Conservation (phyloP, 2,113 vertebrate genomes). For the Microcebus jonahi region DNA sequence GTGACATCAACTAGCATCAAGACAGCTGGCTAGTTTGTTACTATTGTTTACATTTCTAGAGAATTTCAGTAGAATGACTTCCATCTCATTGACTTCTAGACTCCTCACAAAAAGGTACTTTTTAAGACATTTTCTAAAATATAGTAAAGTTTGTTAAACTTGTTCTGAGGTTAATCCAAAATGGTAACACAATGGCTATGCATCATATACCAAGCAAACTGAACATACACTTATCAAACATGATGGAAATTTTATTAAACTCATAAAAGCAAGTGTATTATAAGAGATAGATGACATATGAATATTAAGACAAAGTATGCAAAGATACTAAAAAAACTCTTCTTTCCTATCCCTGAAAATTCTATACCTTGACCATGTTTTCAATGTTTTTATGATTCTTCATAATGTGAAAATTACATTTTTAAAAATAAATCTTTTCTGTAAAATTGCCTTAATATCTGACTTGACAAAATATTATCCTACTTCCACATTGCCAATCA, state of each 20-base stretch:
- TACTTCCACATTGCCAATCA: not conserved
- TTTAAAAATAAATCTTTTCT: not conserved
- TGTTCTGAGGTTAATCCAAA: not conserved
- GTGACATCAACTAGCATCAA: not conserved
- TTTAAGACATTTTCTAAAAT: slow-evolving; percentile 2
- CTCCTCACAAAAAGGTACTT: not conserved
- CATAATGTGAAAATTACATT: not conserved
- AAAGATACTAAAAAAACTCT: not conserved
- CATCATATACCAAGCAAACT: not conserved
- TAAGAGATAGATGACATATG: not conserved
- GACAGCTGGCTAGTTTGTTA: not conserved
- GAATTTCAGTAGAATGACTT: not conserved
- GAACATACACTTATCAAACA: not conserved
- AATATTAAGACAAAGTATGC: not conserved
- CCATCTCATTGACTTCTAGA: not conserved
- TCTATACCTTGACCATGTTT: not conserved
- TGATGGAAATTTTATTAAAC: not conserved
- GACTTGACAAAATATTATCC: not conserved
- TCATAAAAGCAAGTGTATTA: not conserved
- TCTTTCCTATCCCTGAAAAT: not conserved
- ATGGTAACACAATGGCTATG: not conserved
- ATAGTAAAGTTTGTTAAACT: not conserved
- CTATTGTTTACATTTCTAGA: not conserved
- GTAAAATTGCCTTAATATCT: not conserved
- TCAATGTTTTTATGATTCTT: not conserved